Base-by-base conservation (phyloP, 2,888 invertebrate species). In the Stenichneumon culpator region DNA sequence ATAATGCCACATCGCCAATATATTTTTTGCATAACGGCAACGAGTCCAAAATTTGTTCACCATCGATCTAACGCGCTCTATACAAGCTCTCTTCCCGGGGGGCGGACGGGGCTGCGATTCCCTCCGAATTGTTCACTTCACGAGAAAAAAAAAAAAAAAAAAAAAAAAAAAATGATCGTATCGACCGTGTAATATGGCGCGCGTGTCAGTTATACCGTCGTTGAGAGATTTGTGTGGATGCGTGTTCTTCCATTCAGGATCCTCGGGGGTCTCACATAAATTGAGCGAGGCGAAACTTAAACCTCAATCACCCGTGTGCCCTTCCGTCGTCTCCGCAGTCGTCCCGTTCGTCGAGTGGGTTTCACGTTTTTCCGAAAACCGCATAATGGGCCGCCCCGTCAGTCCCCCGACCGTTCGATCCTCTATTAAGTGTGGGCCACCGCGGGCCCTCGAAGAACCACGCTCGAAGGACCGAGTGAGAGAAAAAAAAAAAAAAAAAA, bases 361-460 rank as follows among this genome's bases (percentile, higher is more conserved):
- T 92, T 90, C 89, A 89, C 89, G 90, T 91, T 93, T 92, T 90
- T 69, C 68, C 82, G 89, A 92, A 93, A 92, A 92, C 83, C 88
- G 77, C 68, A 91, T 91, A 92, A 91, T 90, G 82, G 86, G 25
- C 70, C 50, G 9, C 25, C 28, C 57, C 44, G 60, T 73, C 63
- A 14, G 63, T 6, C 54, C 54, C 57, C 60, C 63, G 82, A 67
- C 67, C 70, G 77, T 80, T 84, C 82, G 84, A 84, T 77, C 80
- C 81, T 32, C 52, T 25, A 19, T 67, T 32, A 44, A 68, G 52
- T 32, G 25, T 16, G 57, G 67, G 65, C 68, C n/a, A n/a, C 19
- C 25, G 39, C 68, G 50, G 63, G 47, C 79, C 47, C 60, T 75
- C 25, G 63, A 47, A 39, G 67, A n/a, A n/a, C n/a, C n/a, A n/a